A percentile compares a stretch with the other conserved stretches of the same genome.
Evolutionary conservation across 2,888 invertebrate species (phyloP).

Genomic region (Omphaloscelis lunosa): DNA sequence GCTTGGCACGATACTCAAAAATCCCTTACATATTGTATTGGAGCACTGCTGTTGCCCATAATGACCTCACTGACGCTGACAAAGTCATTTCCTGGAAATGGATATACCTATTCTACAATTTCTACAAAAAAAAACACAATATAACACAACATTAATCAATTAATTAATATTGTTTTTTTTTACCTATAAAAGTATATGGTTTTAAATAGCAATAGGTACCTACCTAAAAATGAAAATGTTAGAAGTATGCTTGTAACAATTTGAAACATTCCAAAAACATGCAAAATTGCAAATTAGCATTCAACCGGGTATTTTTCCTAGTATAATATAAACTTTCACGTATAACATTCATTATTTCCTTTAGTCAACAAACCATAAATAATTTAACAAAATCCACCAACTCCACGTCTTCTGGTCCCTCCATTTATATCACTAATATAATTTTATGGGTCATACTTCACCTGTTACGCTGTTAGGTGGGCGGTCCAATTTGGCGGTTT

Average conservation of each 20-base stretch:
- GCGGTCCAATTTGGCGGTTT: conserved; percentile 68
- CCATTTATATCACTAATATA: conserved; percentile 67
- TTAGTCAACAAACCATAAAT: conserved; percentile 43
- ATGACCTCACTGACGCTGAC: no score
- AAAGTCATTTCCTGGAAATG: not conserved
- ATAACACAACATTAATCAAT: no score
- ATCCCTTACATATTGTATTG: no score
- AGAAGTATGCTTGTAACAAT: not conserved
- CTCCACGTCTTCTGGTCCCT: conserved; percentile 48
- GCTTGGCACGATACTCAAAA: no score
- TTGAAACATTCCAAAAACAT: not conserved
- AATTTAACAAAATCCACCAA: conserved; percentile 48
- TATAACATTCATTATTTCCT: not conserved
- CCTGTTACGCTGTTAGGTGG: conserved; percentile 60
- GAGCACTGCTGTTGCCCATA: no score
- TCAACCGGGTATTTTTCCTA: not conserved
- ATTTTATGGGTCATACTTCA: conserved; percentile 68
- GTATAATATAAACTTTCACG: no score
- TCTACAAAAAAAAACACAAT: no score
- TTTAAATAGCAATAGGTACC: not conserved
- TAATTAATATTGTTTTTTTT: no score
- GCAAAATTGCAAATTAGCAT: no score
- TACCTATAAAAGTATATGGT: no score
- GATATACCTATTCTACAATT: no score
- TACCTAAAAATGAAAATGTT: no score